Evolutionary conservation across 2,113 vertebrate genomes (phyloP), one percentile per base, ranked within the genome.

Genomic region (Micronycteris hirsuta): DNA sequence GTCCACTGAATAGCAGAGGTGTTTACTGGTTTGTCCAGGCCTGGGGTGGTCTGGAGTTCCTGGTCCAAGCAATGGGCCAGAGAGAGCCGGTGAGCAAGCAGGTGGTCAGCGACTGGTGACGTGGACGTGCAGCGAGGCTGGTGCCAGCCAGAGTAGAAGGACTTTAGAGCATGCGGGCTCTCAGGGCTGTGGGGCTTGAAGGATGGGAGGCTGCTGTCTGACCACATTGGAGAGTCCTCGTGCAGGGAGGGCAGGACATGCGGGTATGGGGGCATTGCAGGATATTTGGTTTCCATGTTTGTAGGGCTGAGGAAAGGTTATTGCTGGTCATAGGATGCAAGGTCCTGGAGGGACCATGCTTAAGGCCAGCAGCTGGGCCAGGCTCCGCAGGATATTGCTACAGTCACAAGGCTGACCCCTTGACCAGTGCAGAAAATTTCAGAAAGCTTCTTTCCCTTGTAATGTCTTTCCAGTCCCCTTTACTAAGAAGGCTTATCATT

Each of bases 231-330:
- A 41, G 45, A 26, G 9, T 88, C 11, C 41, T 28, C 2, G 11
- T 76, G 61, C 31, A 38, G 7, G 20, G 45, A 68, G 58, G 56
- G 61, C 52, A 63, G 33, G 31, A 94, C 5, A 4, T 12, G 43
- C 24, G 3, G 68, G 47, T 43, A 3, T 22, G 77, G 20, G 4
- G 0, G 38, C 31, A 8, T 26, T 52, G 33, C 0, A 1, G 28
- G 15, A 10, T 63, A 41, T 63, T 52, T n/a, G 5, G 47, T 88
- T 91, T 84, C 45, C 41, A 38, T 73, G 31, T 52, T 26, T 41
- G 5, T 38, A 49, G 74, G 49, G 9, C n/a, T 26, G 19, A 65
- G 73, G 47, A 67, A 85, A 67, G 7, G 12, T 67, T 89, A 49
- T 41, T 47, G 26, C 6, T 70, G n/a, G 13, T 63, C 26, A 31